Base-by-base conservation (phyloP, 2,888 invertebrate species). In the Eubasilissa splendida region DNA sequence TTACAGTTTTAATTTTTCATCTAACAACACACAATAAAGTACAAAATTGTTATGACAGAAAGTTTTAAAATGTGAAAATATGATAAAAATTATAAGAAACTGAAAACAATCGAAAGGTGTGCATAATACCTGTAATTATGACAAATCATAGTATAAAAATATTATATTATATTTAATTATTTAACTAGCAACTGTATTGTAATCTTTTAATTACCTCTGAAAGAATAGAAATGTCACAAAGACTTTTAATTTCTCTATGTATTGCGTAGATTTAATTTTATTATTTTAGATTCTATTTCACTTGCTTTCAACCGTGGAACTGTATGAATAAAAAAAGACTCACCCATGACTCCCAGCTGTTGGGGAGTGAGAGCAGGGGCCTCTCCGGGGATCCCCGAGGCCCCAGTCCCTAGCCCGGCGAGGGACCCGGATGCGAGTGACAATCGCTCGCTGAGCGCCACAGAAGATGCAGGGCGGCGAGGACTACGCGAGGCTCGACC, bases 281-380 rank as follows among this genome's bases (percentile, higher is more conserved):
- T n/a, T n/a, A 58, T 9, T 8, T 54, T 8, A n/a, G 11, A 1
- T n/a, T 58, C 11, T 58, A 8, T 58, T 58, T 58, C 58, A 58
- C n/a, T n/a, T 11, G 11, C 3, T n/a, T n/a, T n/a, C n/a, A n/a
- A 11, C 58, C 3, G 11, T 9, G 12, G n/a, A 60, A 14, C 9
- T 42, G 60, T 33, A 60, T 66, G 54, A 33, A 33, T n/a, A 70
- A 56, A 12, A 33, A 10, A 58, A 1, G 53, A 93, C 94, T 94
- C 88, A 95, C 96, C 97, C 93, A 97, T 95, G 52, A 96, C 95
- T 81, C 97, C 97, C 53, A 97, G 91, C 85, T 97, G 96, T 86
- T 96, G 96, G 1, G 97, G 96, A 3, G 96, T 95, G 56, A 97
- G 90, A 82, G 93, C 93, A 1, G 93, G 91, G 56, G 93, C 92